Evolutionary conservation across 2,888 invertebrate species (phyloP), one percentile per base, ranked within the genome.

Genomic region (Cephus spinipes): DNA sequence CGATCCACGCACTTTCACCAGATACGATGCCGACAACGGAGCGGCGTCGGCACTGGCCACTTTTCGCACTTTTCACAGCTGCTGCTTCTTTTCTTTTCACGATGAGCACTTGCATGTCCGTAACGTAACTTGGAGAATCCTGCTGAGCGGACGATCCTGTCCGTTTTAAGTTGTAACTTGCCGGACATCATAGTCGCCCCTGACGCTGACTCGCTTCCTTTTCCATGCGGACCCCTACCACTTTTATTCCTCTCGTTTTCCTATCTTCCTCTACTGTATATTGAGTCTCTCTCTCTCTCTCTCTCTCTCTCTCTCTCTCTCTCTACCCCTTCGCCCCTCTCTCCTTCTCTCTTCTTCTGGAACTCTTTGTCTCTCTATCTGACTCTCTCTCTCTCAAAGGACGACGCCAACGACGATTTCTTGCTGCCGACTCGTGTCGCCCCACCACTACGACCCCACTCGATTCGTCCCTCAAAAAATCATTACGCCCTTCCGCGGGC

Each of bases 391-490:
- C 69, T 32, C 76, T 74, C 76, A 74, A 31, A 73, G 74, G n/a
- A 75, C 77, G 33, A 77, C 73, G 40, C 40, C 73, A 15, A n/a
- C 73, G 73, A 73, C 71, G 35, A 40, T 78, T 78, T 76, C 76
- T 73, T 55, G 74, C 79, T 78, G 78, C 81, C 82, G 83, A 79
- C 78, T 78, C 79, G 78, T 78, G 73, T 93, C 93, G 92, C 93
- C 92, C 93, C 81, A 81, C 80, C 93, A 92, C 93, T 93, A 93
- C 93, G 93, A 94, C 94, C 94, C 94, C 94, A 94, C 94, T 94
- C 94, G 95, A 95, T 95, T 95, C 95, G 94, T 95, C 95, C 95
- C 95, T 91, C 95, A 95, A 95, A 95, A 95, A 95, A 95, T 95
- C 95, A 95, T 95, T 95, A 95, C 95, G 95, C 95, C 93, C 93